Conservation (phyloP, 1,140 invertebrate species). For the Lamellibrachia luymesi region DNA sequence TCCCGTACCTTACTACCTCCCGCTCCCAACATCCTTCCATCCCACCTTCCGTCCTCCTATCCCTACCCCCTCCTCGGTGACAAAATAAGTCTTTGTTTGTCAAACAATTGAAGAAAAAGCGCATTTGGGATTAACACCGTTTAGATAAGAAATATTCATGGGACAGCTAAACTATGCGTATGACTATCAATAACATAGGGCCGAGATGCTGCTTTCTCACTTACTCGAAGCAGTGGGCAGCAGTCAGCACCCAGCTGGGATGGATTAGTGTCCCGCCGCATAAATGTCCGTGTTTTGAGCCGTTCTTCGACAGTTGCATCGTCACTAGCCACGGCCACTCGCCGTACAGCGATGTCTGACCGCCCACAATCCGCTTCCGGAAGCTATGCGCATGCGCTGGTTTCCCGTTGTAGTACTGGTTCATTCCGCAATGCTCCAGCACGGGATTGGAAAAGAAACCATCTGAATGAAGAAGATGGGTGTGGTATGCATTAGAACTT, state of each 20-base stretch:
- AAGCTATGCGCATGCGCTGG: neutral
- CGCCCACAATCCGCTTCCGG: constrained; percentile 42
- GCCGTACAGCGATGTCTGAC: constrained; percentile 34
- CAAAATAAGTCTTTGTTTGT: too few species aligned
- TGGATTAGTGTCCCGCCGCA: constrained; percentile 57
- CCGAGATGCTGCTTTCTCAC: constrained; percentile 3
- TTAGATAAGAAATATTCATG: neutral
- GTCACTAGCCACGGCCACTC: constrained; percentile 54
- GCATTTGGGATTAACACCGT: too few species aligned
- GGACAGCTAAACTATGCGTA: neutral
- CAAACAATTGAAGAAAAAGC: too few species aligned
- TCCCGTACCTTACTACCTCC: too few species aligned
- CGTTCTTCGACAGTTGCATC: constrained; percentile 36
- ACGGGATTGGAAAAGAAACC: constrained; percentile 16
- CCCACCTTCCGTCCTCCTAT: too few species aligned
- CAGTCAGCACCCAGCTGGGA: constrained; percentile 56
- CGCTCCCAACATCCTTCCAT: too few species aligned
- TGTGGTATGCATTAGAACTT: neutral
- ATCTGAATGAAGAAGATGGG: neutral
- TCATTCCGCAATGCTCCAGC: constrained; percentile 28
- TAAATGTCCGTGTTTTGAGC: constrained; percentile 44
- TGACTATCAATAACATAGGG: too few species aligned
- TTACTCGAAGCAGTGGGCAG: constrained; percentile 57
- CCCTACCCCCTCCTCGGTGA: too few species aligned
- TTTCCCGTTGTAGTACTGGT: constrained; percentile 22